These are phyloP conservation scores for Austrolebias charrua DNA, from an alignment of 2,797 vertebrate genomes.

Conservation along the genomic window DNA sequence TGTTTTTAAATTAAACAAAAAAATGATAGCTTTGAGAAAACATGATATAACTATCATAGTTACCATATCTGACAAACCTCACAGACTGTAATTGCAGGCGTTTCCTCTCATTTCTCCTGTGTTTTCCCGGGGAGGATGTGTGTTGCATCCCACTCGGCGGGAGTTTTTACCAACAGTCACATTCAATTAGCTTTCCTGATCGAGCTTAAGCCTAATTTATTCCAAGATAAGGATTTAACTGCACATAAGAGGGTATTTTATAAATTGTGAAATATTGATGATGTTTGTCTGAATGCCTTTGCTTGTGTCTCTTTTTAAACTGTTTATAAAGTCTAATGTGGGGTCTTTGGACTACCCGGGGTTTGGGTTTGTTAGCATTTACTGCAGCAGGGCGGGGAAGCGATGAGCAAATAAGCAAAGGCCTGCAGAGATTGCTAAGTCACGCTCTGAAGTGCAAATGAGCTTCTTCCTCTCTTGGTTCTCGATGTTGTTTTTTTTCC, in stretches of 20 bases:
- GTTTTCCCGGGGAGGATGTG: constrained; percentile 31
- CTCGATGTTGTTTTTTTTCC: constrained; percentile 46
- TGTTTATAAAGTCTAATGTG: constrained; percentile 82
- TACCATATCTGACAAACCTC: no score
- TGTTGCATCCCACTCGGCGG: constrained; percentile 36
- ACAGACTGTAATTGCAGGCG: constrained; percentile 4
- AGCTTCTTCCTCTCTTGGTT: constrained; percentile 62
- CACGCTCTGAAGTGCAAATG: constrained; percentile 83
- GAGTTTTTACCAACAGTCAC: constrained; percentile 68
- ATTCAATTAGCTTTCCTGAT: constrained; percentile 75
- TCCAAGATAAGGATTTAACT: constrained; percentile 68
- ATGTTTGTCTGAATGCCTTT: constrained; percentile 81
- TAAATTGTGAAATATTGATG: constrained; percentile 81
- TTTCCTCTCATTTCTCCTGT: constrained; percentile 70
- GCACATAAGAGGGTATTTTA: constrained; percentile 72
- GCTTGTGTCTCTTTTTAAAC: constrained; percentile 72
- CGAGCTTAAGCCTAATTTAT: constrained; percentile 55
- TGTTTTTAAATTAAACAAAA: no score
- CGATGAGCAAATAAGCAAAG: constrained; percentile 76
- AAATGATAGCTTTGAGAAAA: no score
- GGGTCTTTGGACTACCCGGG: constrained; percentile 71
- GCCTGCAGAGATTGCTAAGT: constrained; percentile 74
- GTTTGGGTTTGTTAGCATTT: constrained; percentile 76
- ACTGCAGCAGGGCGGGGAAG: constrained; percentile 68
- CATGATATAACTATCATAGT: no score